Evolutionary conservation across 1,140 invertebrate genomes (phyloP), one percentile per base, ranked within the genome.

Genomic region (Lasioglossum albipes): DNA sequence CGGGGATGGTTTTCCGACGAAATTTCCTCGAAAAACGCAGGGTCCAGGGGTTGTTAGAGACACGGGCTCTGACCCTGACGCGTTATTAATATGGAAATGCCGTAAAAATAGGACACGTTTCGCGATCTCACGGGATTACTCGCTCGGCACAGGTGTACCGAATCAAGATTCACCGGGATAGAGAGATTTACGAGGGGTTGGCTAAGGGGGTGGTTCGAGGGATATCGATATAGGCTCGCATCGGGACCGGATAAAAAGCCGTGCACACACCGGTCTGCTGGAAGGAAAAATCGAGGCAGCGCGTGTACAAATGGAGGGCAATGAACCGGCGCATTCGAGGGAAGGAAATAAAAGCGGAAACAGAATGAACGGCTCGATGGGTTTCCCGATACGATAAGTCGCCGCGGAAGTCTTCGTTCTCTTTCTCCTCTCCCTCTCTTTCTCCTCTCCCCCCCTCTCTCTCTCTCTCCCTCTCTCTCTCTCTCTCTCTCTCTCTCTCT

Each of bases 241-340:
- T 22, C 13, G 84, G 68, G 77, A 85, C 74, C 65, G 90, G 85
- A 86, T 77, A 79, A 83, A 86, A 83, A 85, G 86, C 85, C 73
- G 76, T 67, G 42, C 36, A 9, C 42, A 75, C 59, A 12, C 16
- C 13, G 75, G 71, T 61, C 18, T 59, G 4, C 65, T 76, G 52
- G 70, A 20, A 52, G 83, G 74, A 75, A 61, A 54, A 80, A 87
- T 85, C 81, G 75, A 83, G 83, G 61, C 76, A 83, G 54, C 75
- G 83, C 88, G 87, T 90, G 90, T 91, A 91, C 89, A 89, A 91
- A 91, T 89, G 88, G 89, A 81, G 85, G 85, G 87, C 93, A 94
- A 87, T 96, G 95, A 85, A 95, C 94, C 59, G 92, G 94, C 74
- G 94, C 96, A 89, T 96, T 96, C 81, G 94, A 93, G 85, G 93